phyloP scores from a whole-genome alignment of 2,888 invertebrate genomes.

The Omphaloscelis lunosa region DNA sequence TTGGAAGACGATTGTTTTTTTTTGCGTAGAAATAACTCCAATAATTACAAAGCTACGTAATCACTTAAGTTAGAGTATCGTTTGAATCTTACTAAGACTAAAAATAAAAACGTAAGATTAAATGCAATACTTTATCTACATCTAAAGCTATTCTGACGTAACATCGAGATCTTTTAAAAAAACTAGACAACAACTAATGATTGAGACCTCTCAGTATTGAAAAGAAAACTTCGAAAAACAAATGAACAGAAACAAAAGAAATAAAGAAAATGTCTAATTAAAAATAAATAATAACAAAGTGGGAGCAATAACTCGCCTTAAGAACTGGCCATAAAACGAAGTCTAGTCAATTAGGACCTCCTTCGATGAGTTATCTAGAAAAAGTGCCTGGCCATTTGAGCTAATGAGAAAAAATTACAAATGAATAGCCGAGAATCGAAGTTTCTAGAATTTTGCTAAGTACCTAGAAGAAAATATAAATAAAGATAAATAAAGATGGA shows the following conservation, averaged over 20 bases:
- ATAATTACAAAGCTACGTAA: not conserved
- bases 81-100: not conserved
- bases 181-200: not conserved
- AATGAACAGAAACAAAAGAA: slow-evolving; percentile 15
- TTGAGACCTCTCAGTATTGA: not conserved
- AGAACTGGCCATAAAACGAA: slow-evolving; percentile 29
- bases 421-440: slow-evolving; percentile 1
- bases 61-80: not conserved
- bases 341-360: slow-evolving; percentile 43
- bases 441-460: not conserved
- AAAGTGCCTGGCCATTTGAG: slow-evolving; percentile 16
- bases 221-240: not conserved
- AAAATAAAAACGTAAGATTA: not conserved
- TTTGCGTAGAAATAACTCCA: not conserved
- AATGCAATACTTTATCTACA: not conserved
- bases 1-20: no score
- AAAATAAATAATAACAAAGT: slow-evolving; percentile 44
- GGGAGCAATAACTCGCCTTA: slow-evolving; percentile 11
- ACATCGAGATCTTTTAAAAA: not conserved
- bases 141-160: not conserved
- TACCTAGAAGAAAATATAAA: not conserved
- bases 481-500: not conserved
- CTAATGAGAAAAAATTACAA: slow-evolving; percentile 27
- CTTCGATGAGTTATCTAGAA: slow-evolving; percentile 37
- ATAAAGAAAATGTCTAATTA: slow-evolving; percentile 26